Percentiles rank a stretch among this genome's conserved stretches.
These are phyloP conservation scores for Caenorhabditis angaria DNA, from an alignment of 2,888 invertebrate species.

Conservation along the genomic window DNA sequence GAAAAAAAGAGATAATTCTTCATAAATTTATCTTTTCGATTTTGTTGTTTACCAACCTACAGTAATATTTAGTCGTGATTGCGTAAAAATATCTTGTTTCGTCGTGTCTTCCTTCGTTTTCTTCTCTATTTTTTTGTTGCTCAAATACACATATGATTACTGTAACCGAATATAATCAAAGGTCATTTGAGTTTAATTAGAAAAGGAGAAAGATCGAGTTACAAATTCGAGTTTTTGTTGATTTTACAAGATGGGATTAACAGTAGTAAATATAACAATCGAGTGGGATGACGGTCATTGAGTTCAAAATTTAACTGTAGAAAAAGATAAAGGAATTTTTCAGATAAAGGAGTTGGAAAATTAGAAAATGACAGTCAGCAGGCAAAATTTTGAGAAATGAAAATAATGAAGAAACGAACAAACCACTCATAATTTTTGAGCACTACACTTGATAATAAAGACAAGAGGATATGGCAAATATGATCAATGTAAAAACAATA, in stretches of 20 bases:
- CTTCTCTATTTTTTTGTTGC: conserved; percentile 17
- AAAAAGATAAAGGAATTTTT: background rate
- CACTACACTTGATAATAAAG: conserved; percentile 43
- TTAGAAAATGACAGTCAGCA: background rate
- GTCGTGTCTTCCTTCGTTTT: conserved; percentile 12
- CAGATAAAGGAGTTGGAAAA: background rate
- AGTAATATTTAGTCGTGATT: conserved; percentile 21
- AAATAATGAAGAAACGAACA: conserved; percentile 17
- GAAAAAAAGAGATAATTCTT: conserved; percentile 25
- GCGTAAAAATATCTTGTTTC: conserved; percentile 20
- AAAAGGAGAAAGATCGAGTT: conserved; percentile 19
- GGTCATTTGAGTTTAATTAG: background rate
- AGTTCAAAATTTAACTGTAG: background rate
- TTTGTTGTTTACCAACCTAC: conserved; percentile 26
- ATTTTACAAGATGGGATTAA: conserved; percentile 9
- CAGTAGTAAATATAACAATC: background rate
- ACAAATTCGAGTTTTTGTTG: conserved; percentile 22
- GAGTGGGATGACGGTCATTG: no score
- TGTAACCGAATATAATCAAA: conserved; percentile 5
- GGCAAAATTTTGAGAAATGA: background rate
- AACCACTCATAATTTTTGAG: conserved; percentile 37
- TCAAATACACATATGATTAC: conserved; percentile 15
- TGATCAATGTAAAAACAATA: no score
- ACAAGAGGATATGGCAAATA: background rate
- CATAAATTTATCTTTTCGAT: background rate